These are phyloP conservation scores for Apostichopus leukothele DNA, from an alignment of 53 echinoderm and acorn worm species.

Conservation along the genomic window DNA sequence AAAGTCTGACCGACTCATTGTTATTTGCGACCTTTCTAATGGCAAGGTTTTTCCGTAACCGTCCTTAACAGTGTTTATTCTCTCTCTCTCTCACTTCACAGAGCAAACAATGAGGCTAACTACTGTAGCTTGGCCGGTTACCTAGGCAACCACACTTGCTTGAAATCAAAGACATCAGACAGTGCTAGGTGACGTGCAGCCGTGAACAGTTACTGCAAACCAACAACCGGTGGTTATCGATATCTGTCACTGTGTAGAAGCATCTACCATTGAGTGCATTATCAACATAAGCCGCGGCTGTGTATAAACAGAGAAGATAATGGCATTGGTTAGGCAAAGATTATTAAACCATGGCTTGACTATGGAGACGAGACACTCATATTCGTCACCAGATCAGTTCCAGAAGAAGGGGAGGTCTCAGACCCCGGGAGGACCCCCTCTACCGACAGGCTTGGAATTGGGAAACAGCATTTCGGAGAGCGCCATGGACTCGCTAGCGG, in stretches of 20 bases:
- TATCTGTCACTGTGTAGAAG: conserved; percentile 9
- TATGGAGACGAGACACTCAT: conserved; percentile 42
- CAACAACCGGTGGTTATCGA: background rate
- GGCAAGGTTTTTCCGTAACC: background rate
- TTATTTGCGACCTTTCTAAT: no score
- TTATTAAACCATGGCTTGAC: conserved; percentile 9
- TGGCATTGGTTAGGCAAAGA: conserved; percentile 40
- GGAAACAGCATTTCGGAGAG: conserved; percentile 39
- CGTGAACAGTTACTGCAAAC: conserved; percentile 10
- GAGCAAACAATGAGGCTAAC: conserved; percentile 10
- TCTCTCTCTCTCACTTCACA: conserved; percentile 4
- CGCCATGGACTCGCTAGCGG: conserved; percentile 43
- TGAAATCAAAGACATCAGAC: background rate
- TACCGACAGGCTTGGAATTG: background rate
- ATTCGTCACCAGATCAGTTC: conserved; percentile 10
- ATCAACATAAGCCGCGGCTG: background rate
- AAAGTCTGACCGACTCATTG: no score
- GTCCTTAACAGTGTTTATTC: conserved; percentile 23
- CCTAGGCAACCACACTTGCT: conserved; percentile 40
- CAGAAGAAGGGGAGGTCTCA: background rate
- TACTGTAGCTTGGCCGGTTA: conserved; percentile 47
- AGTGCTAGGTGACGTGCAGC: background rate
- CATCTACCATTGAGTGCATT: background rate
- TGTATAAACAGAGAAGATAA: conserved; percentile 9
- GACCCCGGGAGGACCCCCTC: background rate